phyloP scores from a whole-genome alignment of 2,113 vertebrate species.

The Gymnogyps californianus region DNA sequence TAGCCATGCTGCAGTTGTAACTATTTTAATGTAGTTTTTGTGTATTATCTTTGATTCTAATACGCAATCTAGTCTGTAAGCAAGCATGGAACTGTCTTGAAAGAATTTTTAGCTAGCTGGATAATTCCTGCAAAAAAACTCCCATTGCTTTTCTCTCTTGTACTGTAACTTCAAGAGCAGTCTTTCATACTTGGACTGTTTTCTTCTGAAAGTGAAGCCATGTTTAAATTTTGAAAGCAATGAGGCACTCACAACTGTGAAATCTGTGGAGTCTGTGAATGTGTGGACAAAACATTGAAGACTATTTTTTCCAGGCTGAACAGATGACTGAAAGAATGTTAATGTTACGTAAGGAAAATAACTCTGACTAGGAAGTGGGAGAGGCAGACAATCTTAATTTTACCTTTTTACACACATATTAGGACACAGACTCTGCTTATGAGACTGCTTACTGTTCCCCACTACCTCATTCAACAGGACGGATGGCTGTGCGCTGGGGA shows the following conservation, averaged over 20 bases:
- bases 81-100: neutral
- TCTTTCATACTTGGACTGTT: neutral
- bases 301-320: neutral
- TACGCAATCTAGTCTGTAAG: neutral
- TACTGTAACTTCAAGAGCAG: neutral
- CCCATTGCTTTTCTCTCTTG: neutral
- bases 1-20: neutral
- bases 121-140: neutral
- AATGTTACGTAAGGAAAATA: neutral
- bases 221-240: rapidly evolving
- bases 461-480: neutral
- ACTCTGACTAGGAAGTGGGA: neutral
- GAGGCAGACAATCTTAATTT: neutral
- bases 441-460: neutral
- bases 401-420: neutral
- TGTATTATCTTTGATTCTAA: neutral
- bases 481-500: neutral
- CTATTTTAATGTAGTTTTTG: neutral
- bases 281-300: neutral
- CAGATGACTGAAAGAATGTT: neutral
- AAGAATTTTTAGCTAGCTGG: neutral
- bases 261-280: neutral
- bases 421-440: neutral
- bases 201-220: neutral
- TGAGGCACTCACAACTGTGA: neutral